phyloP scores from a whole-genome alignment of 2,888 invertebrate species.

The Caradrina clavipalpis region DNA sequence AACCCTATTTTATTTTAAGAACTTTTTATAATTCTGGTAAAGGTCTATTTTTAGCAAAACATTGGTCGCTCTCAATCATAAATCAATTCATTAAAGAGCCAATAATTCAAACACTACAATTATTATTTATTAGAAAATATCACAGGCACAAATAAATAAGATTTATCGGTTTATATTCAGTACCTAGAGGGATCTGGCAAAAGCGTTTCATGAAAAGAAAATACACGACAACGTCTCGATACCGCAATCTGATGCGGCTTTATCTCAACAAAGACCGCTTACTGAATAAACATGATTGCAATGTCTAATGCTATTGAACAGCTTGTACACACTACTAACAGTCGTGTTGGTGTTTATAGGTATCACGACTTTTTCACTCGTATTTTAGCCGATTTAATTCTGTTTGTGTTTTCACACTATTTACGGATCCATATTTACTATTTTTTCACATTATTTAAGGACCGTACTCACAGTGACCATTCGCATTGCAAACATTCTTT shows the following conservation, averaged over 20 bases:
- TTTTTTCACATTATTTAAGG: too few species aligned
- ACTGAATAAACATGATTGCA: conserved; percentile 76
- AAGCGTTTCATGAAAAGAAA: conserved; percentile 51
- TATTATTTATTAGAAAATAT: conserved; percentile 28
- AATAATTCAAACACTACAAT: conserved; percentile 28
- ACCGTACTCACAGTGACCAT: not conserved
- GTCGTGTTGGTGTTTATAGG: conserved; percentile 1
- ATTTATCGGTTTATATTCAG: conserved; percentile 60
- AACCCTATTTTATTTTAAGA: not conserved
- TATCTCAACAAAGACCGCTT: conserved; percentile 66
- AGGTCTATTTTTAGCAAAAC: not conserved
- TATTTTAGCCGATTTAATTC: conserved; percentile 62
- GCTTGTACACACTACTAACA: conserved; percentile 62
- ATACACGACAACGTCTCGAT: conserved; percentile 56
- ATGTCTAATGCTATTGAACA: conserved; percentile 63
- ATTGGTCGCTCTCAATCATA: conserved; percentile 11
- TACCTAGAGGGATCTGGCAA: conserved; percentile 46
- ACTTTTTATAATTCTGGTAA: not conserved
- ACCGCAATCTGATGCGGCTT: conserved; percentile 71
- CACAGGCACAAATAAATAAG: conserved; percentile 34
- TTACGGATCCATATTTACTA: too few species aligned
- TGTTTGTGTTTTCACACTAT: conserved; percentile 50
- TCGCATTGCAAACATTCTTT: too few species aligned
- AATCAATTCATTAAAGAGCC: conserved; percentile 21
- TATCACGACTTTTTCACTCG: conserved; percentile 18